Evolutionary conservation across 1,140 invertebrate genomes (phyloP).

Genomic region (Pachypsylla venusta): DNA sequence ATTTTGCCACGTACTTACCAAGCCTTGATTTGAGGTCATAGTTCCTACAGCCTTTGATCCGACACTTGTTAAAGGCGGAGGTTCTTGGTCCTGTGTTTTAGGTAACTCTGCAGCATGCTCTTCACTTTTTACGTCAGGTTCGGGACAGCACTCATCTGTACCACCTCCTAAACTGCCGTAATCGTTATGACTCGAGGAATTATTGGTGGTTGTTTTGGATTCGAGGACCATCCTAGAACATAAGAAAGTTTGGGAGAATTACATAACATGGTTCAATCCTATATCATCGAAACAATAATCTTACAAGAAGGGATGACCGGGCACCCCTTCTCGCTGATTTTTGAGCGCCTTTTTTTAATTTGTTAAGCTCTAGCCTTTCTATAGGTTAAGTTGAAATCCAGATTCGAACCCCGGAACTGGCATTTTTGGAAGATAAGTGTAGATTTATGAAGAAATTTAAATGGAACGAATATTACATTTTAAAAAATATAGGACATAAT

Average conservation of each 20-base stretch:
- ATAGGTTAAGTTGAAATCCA: not conserved
- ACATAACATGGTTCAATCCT: not conserved
- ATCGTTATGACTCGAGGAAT: slow-evolving; percentile 35
- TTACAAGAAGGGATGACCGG: not conserved
- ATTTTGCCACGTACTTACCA: too few relatives aligned
- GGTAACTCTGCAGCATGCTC: too few relatives aligned
- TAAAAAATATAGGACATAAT: too few relatives aligned
- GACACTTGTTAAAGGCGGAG: too few relatives aligned
- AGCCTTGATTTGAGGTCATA: not conserved
- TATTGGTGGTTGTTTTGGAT: slow-evolving; percentile 31
- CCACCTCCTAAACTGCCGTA: slow-evolving; percentile 35
- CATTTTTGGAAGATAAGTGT: too few relatives aligned
- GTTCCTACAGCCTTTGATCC: slow-evolving; percentile 3
- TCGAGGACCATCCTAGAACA: slow-evolving; percentile 39
- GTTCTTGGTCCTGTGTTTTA: too few relatives aligned
- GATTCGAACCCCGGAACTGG: too few relatives aligned
- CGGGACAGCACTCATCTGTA: not conserved
- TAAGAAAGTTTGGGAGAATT: not conserved
- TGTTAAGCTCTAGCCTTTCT: not conserved
- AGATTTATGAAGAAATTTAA: too few relatives aligned
- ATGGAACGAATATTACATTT: too few relatives aligned
- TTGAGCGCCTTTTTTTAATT: not conserved
- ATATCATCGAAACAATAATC: not conserved
- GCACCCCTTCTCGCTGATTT: not conserved
- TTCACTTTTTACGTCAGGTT: too few relatives aligned